Base-by-base conservation (phyloP, 30 jellyfish, hydroid and myxozoan genomes). In the Morbakka virulenta region DNA sequence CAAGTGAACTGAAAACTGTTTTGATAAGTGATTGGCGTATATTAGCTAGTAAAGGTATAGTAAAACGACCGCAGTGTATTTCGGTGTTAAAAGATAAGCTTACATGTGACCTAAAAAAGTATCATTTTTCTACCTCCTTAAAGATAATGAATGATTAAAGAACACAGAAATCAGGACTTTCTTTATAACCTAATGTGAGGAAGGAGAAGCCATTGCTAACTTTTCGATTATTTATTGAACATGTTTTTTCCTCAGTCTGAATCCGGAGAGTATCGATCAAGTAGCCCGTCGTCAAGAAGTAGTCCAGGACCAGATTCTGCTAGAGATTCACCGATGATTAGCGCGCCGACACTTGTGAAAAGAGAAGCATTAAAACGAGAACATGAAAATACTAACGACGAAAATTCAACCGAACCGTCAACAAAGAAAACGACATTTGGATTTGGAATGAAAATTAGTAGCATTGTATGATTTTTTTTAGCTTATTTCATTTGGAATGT, bases 381-480 rank as follows among this genome's bases (percentile, higher is more conserved):
- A 27, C 47, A 32, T 23, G 87, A 67, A 6, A 3, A 4, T 4
- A 20, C 52, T 12, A 31, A 1, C 27, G 76, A 20, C 28, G 88
- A 86, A n/a, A 88, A 72, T 50, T 78, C 96, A 25, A 51, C 68
- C 0, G 98, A 90, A 0, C 86, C 91, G 17, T 82, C 90, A 1
- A 76, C 93, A 20, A 91, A 87, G 53, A 91, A 81, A 62, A 85
- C 84, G n/a, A 72, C 91, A 0, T 85, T 91, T 81, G 98, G 98
- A 14, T 91, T 91, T 73, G 98, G 98, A 17, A 66, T 91, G 79
- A 91, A 85, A 80, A 65, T 88, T 6, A 67, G 79, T 4, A 61
- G 87, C 12, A 87, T 78, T 67, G 96, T 91, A 23, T 76, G 91
- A 2, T 9, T 27, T 21, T 2, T 11, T 50, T 1, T n/a, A 2